phyloP scores from a whole-genome alignment of 1,140 invertebrate genomes.

The Acromyrmex charruanus region DNA sequence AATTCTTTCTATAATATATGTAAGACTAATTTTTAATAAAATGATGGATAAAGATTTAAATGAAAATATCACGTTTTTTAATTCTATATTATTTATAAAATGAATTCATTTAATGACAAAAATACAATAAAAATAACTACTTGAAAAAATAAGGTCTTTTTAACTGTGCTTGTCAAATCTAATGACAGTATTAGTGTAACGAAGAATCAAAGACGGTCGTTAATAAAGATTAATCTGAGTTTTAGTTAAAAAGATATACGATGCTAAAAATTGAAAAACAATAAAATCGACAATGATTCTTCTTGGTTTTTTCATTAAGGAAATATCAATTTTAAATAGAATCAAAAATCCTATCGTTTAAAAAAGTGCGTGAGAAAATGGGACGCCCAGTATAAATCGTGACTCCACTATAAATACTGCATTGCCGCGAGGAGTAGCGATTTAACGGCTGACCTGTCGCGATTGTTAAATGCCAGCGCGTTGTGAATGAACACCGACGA shows the following conservation, averaged over 20 bases:
- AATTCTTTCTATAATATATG: too few species aligned
- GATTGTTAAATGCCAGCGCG: conserved; percentile 52
- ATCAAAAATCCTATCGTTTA: background rate
- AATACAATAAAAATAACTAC: too few species aligned
- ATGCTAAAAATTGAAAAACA: background rate
- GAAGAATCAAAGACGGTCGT: too few species aligned
- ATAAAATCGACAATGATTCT: background rate
- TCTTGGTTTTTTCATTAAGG: background rate
- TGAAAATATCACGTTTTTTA: too few species aligned
- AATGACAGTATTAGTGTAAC: too few species aligned
- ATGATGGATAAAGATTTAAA: too few species aligned
- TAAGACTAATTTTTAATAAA: too few species aligned
- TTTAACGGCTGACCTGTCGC: conserved; percentile 50
- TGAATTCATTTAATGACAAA: too few species aligned
- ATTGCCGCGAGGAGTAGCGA: conserved; percentile 15
- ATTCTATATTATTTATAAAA: too few species aligned
- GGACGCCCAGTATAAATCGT: conserved; percentile 9
- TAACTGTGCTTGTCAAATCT: too few species aligned
- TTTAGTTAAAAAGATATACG: background rate
- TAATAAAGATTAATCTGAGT: background rate
- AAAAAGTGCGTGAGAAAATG: conserved; percentile 21
- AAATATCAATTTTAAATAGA: background rate
- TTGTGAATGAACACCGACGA: conserved; percentile 45
- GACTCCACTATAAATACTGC: conserved; percentile 42
- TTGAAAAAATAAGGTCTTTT: too few species aligned